Conservation (phyloP, 2,113 vertebrate species). For the Australoheros scitulus region DNA sequence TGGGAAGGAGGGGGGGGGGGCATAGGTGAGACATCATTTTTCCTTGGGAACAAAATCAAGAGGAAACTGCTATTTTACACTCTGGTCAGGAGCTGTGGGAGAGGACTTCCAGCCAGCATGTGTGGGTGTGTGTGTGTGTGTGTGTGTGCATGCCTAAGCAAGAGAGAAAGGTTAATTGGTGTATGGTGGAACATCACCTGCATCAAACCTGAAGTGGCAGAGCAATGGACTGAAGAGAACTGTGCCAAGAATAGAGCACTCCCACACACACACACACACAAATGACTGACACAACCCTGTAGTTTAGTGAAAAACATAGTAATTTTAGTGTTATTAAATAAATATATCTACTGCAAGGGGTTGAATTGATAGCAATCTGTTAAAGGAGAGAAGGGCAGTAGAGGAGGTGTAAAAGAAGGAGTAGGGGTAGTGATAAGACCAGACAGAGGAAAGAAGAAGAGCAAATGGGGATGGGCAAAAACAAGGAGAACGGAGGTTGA, state of each 20-base stretch:
- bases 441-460: conserved; percentile 1
- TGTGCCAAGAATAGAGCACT: conserved; percentile 17
- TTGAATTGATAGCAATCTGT: conserved; percentile 36
- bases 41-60: conserved; percentile 64
- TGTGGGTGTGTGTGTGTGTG: neutral
- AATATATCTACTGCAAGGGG: conserved; percentile 35
- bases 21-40: conserved; percentile 60
- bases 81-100: conserved; percentile 64
- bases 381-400: neutral
- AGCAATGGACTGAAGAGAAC: conserved; percentile 38
- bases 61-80: conserved; percentile 68
- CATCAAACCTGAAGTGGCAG: conserved; percentile 45
- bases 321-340: conserved; percentile 39
- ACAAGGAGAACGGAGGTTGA: conserved; percentile 9
- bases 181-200: conserved; percentile 52
- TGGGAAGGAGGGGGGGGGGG: neutral
- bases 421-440: neutral
- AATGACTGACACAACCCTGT: neutral
- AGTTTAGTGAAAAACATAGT: conserved; percentile 15
- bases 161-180: conserved; percentile 62
- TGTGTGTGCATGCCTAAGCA: neutral
- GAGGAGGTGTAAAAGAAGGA: neutral
- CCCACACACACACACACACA: conserved; percentile 7
- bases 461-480: neutral
- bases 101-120: conserved; percentile 25